Evolutionary conservation across 2,113 vertebrate species (phyloP), one percentile per base, ranked within the genome.

Genomic region (Petrocephalus microphthalmus): DNA sequence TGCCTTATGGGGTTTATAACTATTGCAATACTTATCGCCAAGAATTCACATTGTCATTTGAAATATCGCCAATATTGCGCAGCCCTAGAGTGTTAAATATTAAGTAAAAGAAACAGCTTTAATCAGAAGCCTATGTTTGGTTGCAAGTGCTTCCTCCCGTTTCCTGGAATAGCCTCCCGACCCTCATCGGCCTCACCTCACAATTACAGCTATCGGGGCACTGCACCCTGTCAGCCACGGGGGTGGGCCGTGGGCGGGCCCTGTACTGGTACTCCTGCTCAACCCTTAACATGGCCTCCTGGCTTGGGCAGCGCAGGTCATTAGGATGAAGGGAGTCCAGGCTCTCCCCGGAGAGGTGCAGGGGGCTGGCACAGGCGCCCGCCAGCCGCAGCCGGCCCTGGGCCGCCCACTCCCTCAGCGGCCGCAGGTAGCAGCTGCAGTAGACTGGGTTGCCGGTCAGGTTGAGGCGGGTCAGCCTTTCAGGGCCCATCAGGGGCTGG

Each of bases 341-440:
- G 25, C 92, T 94, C 60, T 98, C 96, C 15, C 96, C 97, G 0
- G 91, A 93, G 53, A 98, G 92, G 33, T 95, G 93, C 0, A 90
- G 87, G 0, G 97, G 97, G 0, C 95, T 95, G 0, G 92, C 87
- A 47, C 98, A 99, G 1, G 91, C 82, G 3, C 96, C 97, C 0
- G 96, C 91, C 0, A 93, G 94, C 91, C 94, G 96, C 47, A 97
- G 93, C 2, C 94, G 95, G 0, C 90, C 91, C 22, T 85, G 57
- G 0, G 90, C 92, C n/a, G 96, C 91, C 98, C 98, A 99, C 83
- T 94, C 92, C 2, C 95, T 95, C 91, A 99, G 96, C 0, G 96
- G 96, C 45, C 93, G 94, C 90, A 98, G 93, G 89, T 94, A 95
- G 91, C 98, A 99, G 93, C 96, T 97, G 90, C 98, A 99, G 91